Evolutionary conservation across 2,888 invertebrate genomes (phyloP).

Genomic region (Acanthacorydalis orientalis): DNA sequence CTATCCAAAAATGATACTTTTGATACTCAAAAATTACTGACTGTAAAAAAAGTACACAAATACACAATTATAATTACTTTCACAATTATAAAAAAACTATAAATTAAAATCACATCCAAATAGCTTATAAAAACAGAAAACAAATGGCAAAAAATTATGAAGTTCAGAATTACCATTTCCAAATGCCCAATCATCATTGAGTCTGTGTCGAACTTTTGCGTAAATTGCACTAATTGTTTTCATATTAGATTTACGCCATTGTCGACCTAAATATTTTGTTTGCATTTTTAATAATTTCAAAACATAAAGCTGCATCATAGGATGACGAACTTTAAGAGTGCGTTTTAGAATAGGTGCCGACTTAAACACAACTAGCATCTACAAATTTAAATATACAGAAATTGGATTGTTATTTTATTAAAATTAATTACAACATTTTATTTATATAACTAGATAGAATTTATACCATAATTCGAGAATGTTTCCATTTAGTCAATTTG

Average conservation of each 20-base stretch:
- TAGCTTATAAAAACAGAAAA: too few species aligned
- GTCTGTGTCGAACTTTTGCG: constrained; percentile 84
- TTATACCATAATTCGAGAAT: constrained; percentile 82
- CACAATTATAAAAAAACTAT: too few species aligned
- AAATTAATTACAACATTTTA: background rate
- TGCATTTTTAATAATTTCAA: constrained; percentile 98
- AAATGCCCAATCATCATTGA: constrained; percentile 99
- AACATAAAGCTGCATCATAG: constrained; percentile 95
- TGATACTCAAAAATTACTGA: too few species aligned
- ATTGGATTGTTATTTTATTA: background rate
- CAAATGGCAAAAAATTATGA: too few species aligned
- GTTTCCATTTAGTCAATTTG: constrained; percentile 98
- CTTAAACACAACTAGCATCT: constrained; percentile 97
- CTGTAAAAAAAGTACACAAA: too few species aligned
- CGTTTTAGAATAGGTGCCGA: constrained; percentile 96
- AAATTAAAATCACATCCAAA: too few species aligned
- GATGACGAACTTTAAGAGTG: constrained; percentile 86
- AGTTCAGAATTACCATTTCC: constrained; percentile 56
- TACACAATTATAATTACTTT: too few species aligned
- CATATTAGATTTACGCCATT: constrained; percentile 99
- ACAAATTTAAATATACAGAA: constrained; percentile 8
- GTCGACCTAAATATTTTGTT: constrained; percentile 94
- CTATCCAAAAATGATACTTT: too few species aligned
- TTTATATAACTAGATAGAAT: background rate
- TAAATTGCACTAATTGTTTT: constrained; percentile 99